A percentile compares a stretch with the other conserved stretches of the same genome.
Conservation (phyloP, 2,888 invertebrate species). For the Caenorhabditis sp. region DNA sequence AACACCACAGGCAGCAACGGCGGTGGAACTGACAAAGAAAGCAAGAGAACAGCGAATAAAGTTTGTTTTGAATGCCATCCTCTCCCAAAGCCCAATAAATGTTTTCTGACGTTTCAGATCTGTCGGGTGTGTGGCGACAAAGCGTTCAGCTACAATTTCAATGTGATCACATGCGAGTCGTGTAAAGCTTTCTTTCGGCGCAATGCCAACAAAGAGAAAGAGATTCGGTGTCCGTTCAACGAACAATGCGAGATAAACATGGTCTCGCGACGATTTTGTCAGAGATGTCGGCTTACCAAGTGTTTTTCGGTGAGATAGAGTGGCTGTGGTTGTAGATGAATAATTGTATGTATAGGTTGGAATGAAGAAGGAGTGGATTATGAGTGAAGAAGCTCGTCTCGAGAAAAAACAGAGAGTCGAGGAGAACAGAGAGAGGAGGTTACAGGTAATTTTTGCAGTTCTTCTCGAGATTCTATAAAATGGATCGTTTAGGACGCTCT, state of each 20-base stretch:
- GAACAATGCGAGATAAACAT: slow-evolving; percentile 75
- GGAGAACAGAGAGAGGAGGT: slow-evolving; percentile 71
- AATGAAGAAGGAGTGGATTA: slow-evolving; percentile 79
- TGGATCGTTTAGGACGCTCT: slow-evolving; percentile 12
- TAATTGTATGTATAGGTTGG: no score
- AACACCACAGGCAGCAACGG: slow-evolving; percentile 61
- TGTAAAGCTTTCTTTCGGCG: slow-evolving; percentile 96
- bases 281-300: slow-evolving; percentile 93
- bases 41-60: slow-evolving; percentile 62
- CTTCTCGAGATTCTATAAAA: background rate
- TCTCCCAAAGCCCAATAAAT: no score
- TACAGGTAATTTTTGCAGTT: no score
- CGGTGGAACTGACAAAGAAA: slow-evolving; percentile 49
- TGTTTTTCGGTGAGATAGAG: slow-evolving; percentile 84
- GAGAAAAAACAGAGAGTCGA: slow-evolving; percentile 77
- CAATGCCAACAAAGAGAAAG: slow-evolving; percentile 85
- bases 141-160: slow-evolving; percentile 78
- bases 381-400: slow-evolving; percentile 76
- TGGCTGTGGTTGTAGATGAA: slow-evolving; percentile 10
- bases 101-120: slow-evolving; percentile 77
- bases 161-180: slow-evolving; percentile 87
- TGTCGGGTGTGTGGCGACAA: slow-evolving; percentile 94
- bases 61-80: no score
- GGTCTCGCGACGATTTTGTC: slow-evolving; percentile 91
- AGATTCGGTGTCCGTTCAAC: slow-evolving; percentile 77